These are phyloP conservation scores for Tenthredo scrophulariae DNA, from an alignment of 2,888 invertebrate genomes.

Conservation along the genomic window DNA sequence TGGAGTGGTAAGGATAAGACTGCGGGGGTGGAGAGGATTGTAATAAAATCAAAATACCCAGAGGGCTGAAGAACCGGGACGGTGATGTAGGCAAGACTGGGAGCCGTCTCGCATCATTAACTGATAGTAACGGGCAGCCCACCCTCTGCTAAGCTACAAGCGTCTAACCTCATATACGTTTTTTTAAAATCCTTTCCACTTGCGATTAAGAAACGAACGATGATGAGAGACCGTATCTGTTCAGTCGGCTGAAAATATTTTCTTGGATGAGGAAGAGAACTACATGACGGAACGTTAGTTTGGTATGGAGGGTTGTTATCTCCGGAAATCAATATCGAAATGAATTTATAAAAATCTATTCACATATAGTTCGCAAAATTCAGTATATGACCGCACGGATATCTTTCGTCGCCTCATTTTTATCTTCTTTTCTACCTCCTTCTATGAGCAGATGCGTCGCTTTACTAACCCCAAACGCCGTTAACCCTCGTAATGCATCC, in stretches of 20 bases:
- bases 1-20: constrained; percentile 44
- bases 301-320: neutral
- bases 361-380: neutral
- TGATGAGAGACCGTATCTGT: neutral
- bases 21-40: constrained; percentile 41
- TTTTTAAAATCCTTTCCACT: constrained; percentile 1
- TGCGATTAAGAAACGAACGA: neutral
- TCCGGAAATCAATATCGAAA: neutral
- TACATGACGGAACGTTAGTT: neutral
- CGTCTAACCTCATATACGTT: neutral
- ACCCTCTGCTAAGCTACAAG: neutral
- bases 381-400: neutral
- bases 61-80: constrained; percentile 22
- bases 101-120: constrained; percentile 48
- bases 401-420: neutral
- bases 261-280: neutral
- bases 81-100: constrained; percentile 31
- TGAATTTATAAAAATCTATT: neutral
- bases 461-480: constrained; percentile 12
- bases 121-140: constrained; percentile 39
- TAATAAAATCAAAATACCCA: constrained; percentile 56
- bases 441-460: neutral
- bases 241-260: neutral
- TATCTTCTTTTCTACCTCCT: neutral
- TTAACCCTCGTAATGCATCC: constrained; percentile 41